Evolutionary conservation across 1,140 invertebrate species (phyloP), one percentile per base, ranked within the genome.

Genomic region (Anadara kagoshimensis): DNA sequence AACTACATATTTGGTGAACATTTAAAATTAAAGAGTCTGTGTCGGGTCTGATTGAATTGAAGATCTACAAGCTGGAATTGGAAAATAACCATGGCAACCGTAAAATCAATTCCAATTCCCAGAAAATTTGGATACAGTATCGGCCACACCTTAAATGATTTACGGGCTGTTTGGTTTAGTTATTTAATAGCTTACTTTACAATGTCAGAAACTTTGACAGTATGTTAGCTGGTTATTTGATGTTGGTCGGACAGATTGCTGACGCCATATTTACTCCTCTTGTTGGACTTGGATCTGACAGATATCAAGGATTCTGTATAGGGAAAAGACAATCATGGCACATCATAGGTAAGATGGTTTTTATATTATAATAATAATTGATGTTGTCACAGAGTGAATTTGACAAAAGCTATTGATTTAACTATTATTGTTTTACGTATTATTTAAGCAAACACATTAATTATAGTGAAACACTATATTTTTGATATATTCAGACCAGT

Each of bases 141-240:
- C 78, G 95, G 95, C 0, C 97, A 98, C 90, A 92, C 98, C 43
- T 90, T 97, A 44, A 98, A 98, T 89, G 97, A 98, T 90, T 91
- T 98, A 5, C 97, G 95, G 90, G 95, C 95, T 59, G 95, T 98
- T 92, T 98, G 97, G 97, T 99, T 98, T 87, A 96, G 95, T 0
- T 99, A 98, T 89, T 90, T 97, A 20, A 90, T 99, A 77, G 93
- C 98, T 22, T 98, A 93, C 89, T 94, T 97, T 94, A 97, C 85
- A 91, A 95, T 80, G 94, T 98, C 4, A 88, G 85, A 14, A 75
- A 81, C 18, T 95, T 98, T 85, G 91, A 91, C 85, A 93, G 93
- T 76, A 89, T 90, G 10, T 90, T 93, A 82, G 93, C 96, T 5
- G 97, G 96, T 22, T 87, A 78, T 45, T 43, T 80, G 11, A 75